phyloP scores from a whole-genome alignment of 1,140 invertebrate species.

The Drosophila teissieri region DNA sequence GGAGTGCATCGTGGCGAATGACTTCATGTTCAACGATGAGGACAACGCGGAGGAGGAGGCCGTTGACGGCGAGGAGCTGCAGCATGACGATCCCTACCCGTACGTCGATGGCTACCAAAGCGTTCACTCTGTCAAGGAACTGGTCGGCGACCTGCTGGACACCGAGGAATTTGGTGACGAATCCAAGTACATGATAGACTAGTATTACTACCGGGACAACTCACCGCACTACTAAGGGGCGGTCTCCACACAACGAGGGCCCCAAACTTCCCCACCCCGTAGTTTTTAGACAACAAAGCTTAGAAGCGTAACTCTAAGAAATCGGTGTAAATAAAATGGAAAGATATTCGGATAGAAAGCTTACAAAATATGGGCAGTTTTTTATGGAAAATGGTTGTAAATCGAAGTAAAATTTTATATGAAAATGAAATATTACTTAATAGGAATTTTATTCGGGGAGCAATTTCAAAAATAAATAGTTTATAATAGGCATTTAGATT shows the following conservation, averaged over 20 bases:
- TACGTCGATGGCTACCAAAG: slow-evolving; percentile 46
- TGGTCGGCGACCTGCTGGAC: slow-evolving; percentile 59
- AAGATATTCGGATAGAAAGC: neutral
- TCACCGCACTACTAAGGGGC: neutral
- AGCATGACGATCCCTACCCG: slow-evolving; percentile 28
- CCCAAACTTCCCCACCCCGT: slow-evolving; percentile 9
- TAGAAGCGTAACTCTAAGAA: slow-evolving; percentile 3
- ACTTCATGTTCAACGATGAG: slow-evolving; percentile 74
- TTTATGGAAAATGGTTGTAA: neutral
- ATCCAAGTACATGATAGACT: slow-evolving; percentile 71
- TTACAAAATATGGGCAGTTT: neutral
- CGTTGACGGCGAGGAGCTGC: slow-evolving; percentile 47
- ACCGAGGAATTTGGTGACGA: slow-evolving; percentile 59
- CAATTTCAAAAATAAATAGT: no score
- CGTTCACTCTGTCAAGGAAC: slow-evolving; percentile 51
- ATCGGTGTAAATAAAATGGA: slow-evolving; percentile 55
- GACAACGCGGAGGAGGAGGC: slow-evolving; percentile 23
- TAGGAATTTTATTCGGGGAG: no score
- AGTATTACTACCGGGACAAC: slow-evolving; percentile 28
- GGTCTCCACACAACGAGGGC: neutral
- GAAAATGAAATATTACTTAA: no score
- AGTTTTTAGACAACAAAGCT: slow-evolving; percentile 3
- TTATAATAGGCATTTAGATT: no score
- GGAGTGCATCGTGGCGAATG: slow-evolving; percentile 74
- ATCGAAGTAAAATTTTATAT: no score